These are phyloP conservation scores for Aplysia californica DNA, from an alignment of 1,140 invertebrate genomes.

Conservation along the genomic window DNA sequence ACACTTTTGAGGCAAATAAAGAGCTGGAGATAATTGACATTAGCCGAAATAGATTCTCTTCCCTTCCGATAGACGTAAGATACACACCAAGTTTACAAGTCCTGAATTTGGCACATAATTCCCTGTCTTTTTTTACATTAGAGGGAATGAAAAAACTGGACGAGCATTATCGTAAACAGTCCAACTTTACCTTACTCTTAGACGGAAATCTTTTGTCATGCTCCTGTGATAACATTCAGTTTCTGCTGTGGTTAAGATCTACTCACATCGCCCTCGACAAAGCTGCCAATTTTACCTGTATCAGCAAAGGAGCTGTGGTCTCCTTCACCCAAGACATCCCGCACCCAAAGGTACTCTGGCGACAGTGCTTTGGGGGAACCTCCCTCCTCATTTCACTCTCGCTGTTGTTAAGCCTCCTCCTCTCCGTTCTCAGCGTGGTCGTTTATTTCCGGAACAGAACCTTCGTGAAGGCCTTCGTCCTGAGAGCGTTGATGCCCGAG, in stretches of 20 bases:
- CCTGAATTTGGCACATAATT: not conserved
- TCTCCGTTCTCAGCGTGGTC: not conserved
- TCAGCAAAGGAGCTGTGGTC: not conserved
- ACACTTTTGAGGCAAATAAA: not conserved
- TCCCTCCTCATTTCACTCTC: not conserved
- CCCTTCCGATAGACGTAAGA: conserved; percentile 12
- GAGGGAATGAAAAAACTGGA: not conserved
- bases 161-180: not conserved
- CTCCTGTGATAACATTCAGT: not conserved
- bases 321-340: not conserved
- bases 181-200: not conserved
- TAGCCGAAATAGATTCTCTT: conserved; percentile 1
- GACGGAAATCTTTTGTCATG: conserved; percentile 9
- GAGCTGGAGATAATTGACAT: not conserved
- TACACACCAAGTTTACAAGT: not conserved
- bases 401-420: not conserved
- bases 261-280: not conserved
- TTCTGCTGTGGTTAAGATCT: not conserved
- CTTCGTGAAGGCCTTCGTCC: not conserved
- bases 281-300: not conserved
- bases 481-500: not conserved
- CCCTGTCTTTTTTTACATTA: not conserved
- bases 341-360: not conserved
- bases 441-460: conserved; percentile 5
- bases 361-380: not conserved